These are phyloP conservation scores for Linyphia triangularis DNA, from an alignment of 2,888 invertebrate species.

Conservation along the genomic window DNA sequence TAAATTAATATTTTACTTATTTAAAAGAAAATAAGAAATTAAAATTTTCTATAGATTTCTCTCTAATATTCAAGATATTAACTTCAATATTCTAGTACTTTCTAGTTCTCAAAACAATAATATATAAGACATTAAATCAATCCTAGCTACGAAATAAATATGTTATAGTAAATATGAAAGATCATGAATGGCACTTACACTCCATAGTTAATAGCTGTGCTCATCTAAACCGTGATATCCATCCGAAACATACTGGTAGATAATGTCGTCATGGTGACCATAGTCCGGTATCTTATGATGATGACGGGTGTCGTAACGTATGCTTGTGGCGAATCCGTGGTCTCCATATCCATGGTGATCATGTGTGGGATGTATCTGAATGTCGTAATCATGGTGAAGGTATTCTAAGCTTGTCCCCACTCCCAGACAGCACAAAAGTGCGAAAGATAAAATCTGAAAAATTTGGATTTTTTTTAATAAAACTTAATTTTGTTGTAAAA, in stretches of 20 bases:
- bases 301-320: conserved; percentile 60
- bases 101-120: no score
- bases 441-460: background rate
- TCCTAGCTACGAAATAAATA: background rate
- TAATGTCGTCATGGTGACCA: conserved; percentile 24
- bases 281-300: conserved; percentile 56
- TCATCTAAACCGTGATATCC: conserved; percentile 11
- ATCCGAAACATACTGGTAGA: conserved; percentile 53
- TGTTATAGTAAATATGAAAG: background rate
- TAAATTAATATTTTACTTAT: no score
- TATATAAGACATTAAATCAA: no score
- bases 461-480: no score
- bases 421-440: background rate
- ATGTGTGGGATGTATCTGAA: conserved; percentile 61
- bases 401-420: background rate
- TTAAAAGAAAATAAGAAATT: no score
- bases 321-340: conserved; percentile 59
- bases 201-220: background rate
- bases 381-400: conserved; percentile 38
- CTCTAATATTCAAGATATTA: no score
- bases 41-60: no score
- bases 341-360: conserved; percentile 33
- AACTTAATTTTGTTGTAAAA: no score
- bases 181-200: background rate
- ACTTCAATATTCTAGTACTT: no score